Evolutionary conservation across 2,113 vertebrate genomes (phyloP).

Genomic region (Psophia crepitans): DNA sequence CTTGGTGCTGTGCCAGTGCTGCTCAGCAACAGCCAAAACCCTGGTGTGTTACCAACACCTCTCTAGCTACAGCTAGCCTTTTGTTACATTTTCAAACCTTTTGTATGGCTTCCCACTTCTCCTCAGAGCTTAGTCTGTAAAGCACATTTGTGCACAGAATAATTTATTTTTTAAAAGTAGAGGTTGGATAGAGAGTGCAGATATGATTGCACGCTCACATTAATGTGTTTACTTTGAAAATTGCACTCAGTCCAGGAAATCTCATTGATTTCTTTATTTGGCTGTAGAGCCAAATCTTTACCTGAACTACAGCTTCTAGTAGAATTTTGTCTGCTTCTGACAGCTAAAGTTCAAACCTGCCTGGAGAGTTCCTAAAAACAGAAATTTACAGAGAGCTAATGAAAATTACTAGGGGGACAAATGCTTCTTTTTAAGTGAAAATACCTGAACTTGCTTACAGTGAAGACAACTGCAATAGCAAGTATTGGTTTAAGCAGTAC

Average conservation of each 20-base stretch:
- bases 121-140: background rate
- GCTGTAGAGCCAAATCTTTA: background rate
- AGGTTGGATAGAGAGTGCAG: background rate
- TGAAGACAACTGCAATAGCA: background rate
- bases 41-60: too few species aligned
- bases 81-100: background rate
- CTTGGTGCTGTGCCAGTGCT: too few species aligned
- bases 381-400: background rate
- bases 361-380: background rate
- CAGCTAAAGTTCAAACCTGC: background rate
- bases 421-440: background rate
- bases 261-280: constrained; percentile 1
- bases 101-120: background rate
- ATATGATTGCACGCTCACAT: background rate
- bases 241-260: background rate
- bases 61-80: background rate
- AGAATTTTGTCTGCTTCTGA: background rate
- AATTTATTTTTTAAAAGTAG: background rate
- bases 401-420: background rate
- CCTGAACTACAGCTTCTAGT: background rate
- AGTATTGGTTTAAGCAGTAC: background rate
- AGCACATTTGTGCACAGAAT: background rate
- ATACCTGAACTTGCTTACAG: background rate
- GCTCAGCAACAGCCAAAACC: too few species aligned
- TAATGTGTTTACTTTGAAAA: constrained; percentile 6